These are phyloP conservation scores for Perca flavescens DNA, from an alignment of 2,113 vertebrate genomes.

Conservation along the genomic window DNA sequence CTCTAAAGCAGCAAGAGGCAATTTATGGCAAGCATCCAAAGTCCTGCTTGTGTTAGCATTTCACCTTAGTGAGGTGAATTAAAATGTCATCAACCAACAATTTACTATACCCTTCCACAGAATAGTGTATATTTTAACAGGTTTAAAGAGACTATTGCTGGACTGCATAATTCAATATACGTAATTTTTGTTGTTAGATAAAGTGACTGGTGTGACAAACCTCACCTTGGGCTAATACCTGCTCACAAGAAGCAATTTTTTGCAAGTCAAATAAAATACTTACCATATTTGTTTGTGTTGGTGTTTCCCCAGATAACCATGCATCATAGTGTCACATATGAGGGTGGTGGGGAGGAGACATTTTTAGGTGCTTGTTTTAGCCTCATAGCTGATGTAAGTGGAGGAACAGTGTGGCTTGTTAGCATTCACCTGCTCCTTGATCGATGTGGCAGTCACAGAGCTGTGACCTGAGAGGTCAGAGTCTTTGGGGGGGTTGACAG, in stretches of 20 bases:
- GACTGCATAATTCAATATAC: neutral
- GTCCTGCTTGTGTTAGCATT: neutral
- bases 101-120: neutral
- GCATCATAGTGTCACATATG: neutral
- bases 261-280: neutral
- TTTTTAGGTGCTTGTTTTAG: neutral
- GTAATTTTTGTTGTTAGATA: neutral
- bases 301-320: neutral
- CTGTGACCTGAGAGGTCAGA: conserved; percentile 59
- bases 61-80: neutral
- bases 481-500: conserved; percentile 32
- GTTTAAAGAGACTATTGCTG: neutral
- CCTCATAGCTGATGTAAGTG: conserved; percentile 1
- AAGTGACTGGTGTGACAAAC: neutral
- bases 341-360: neutral
- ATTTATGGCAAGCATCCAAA: neutral
- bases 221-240: neutral
- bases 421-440: conserved; percentile 48
- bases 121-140: neutral
- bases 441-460: conserved; percentile 48
- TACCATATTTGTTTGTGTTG: neutral
- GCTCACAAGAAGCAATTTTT: neutral
- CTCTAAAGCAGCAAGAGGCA: neutral
- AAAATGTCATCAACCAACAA: neutral
- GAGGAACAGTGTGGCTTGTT: conserved; percentile 2